These are phyloP conservation scores for Gallirallus australis DNA, from an alignment of 2,797 vertebrate genomes.

Conservation along the genomic window DNA sequence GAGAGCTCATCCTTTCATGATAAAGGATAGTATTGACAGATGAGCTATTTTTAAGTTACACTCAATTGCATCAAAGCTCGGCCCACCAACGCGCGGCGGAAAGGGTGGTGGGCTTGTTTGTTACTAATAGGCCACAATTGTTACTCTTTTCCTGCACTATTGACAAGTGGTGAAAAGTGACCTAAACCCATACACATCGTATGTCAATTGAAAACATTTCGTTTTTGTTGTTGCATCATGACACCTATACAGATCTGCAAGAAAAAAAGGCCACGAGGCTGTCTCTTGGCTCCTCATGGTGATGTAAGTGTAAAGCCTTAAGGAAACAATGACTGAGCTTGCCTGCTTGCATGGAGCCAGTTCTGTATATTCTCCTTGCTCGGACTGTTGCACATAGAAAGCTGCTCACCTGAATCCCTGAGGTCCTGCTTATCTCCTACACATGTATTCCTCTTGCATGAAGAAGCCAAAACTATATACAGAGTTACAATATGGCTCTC, in stretches of 20 bases:
- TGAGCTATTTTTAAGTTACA: neutral
- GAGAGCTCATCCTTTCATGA: neutral
- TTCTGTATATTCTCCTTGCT: neutral
- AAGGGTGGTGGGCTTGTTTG: neutral
- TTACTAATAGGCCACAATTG: neutral
- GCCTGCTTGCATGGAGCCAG: neutral
- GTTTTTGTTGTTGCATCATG: neutral
- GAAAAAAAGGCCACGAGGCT: accelerated
- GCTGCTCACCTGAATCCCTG: neutral
- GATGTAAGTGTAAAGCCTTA: neutral
- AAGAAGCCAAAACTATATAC: neutral
- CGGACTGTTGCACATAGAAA: neutral
- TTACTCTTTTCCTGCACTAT: neutral
- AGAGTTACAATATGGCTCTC: neutral
- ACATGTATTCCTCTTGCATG: neutral
- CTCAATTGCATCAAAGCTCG: neutral
- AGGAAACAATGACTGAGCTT: neutral
- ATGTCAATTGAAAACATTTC: neutral
- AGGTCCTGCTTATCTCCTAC: neutral
- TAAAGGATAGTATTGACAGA: conserved; percentile 12
- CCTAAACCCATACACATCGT: neutral
- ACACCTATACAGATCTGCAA: neutral
- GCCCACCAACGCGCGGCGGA: neutral
- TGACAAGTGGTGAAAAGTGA: neutral
- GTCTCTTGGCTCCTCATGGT: neutral